Percentiles rank a stretch among this genome's conserved stretches.
Evolutionary conservation across 2,113 vertebrate genomes (phyloP).

Genomic region (Hiodon tergisus): DNA sequence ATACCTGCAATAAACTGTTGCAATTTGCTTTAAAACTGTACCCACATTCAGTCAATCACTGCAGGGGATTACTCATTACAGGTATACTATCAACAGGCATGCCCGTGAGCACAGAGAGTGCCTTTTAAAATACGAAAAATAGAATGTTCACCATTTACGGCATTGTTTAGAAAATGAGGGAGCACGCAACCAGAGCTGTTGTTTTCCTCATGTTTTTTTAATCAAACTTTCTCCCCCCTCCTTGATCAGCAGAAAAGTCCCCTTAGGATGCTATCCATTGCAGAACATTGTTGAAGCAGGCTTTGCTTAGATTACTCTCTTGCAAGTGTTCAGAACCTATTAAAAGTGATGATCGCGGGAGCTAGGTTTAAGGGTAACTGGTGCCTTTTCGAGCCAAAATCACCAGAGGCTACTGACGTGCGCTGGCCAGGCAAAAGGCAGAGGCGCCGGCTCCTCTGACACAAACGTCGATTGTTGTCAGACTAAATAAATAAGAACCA

Average conservation of each 20-base stretch:
- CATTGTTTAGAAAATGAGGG: neutral
- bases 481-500: conserved; percentile 37
- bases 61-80: neutral
- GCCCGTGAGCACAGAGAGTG: neutral
- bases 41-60: neutral
- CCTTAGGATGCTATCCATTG: neutral
- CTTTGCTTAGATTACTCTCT: conserved; percentile 15
- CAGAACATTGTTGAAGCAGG: conserved; percentile 22
- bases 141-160: neutral
- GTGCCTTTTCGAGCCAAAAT: conserved; percentile 42
- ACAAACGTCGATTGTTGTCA: conserved; percentile 54
- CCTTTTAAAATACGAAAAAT: neutral
- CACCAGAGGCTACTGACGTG: conserved; percentile 50
- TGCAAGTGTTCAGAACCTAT: conserved; percentile 52
- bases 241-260: conserved; percentile 22
- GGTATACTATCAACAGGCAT: conserved; percentile 1
- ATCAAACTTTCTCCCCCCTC: neutral
- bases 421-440: conserved; percentile 40
- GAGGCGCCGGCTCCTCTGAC: conserved; percentile 54
- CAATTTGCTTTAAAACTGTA: neutral
- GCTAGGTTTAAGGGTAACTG: conserved; percentile 14
- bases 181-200: neutral
- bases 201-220: conserved; percentile 12
- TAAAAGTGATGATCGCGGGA: conserved; percentile 38
- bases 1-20: neutral